Evolutionary conservation across 1,140 invertebrate genomes (phyloP), one percentile per base, ranked within the genome.

Genomic region (Akabosia matsudoensis): DNA sequence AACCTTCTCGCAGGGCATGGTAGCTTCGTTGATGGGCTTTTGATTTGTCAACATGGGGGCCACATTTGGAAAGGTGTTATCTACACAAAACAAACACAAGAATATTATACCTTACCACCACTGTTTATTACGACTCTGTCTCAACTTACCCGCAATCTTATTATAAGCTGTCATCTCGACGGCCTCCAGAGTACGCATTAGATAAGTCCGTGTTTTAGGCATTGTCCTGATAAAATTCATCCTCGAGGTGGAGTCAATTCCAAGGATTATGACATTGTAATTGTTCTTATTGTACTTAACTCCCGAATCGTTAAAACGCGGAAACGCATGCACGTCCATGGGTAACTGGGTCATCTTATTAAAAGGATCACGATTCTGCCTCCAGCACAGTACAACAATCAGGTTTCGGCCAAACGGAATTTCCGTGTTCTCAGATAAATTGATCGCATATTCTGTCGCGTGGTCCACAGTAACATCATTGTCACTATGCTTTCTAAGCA

Each of bases 51-150:
- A 0, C 89, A 90, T 0, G 94, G 83, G 7, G 92, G 93, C 87
- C 31, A 95, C 79, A 83, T 95, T 95, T 0, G 92, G 92, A 82
- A 91, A 94, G 0, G 93, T 94, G 82, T 94, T 94, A 81, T 92
- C 92, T 31, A 7, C 54, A 67, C 26, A 67, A 67, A 67, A 13
- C 24, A 67, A 67, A 28, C 61, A 10, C 4, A 30, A 4, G 4
- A 30, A 67, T 31, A 30, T 45, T 30, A 28, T 7, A 7, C 22
- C 54, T 10, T 61, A 4, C 7, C 26, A 22, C 4, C 28, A 67
- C 3, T 67, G 13, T 30, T 81, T 30, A 67, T 28, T 16, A 1
- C 30, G 22, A 28, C 28, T 67, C 45, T 10, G 10, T n/a, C 4
- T 45, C 16, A 45, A n/a, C 28, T 70, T 37, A 24, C 37, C 70